A percentile compares a stretch with the other conserved stretches of the same genome.
These are phyloP conservation scores for Antennarius maculatus DNA, from an alignment of 2,797 vertebrate species.

Conservation along the genomic window DNA sequence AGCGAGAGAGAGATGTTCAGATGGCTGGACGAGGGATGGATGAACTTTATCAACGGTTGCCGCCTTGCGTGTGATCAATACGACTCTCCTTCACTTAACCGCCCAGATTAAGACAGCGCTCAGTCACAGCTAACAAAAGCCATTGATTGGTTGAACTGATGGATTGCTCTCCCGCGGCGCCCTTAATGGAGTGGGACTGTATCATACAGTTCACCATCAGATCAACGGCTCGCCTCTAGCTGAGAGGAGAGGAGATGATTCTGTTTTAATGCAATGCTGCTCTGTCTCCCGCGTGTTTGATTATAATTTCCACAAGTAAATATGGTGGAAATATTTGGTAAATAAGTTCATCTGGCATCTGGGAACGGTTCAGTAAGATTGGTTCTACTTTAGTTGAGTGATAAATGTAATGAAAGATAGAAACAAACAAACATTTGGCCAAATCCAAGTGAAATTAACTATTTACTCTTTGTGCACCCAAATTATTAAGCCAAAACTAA, in stretches of 20 bases:
- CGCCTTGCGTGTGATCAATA: constrained; percentile 22
- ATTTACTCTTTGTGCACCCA: too few relatives aligned
- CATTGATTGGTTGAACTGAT: constrained; percentile 39
- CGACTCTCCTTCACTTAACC: constrained; percentile 29
- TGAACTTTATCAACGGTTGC: constrained; percentile 5
- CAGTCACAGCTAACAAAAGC: constrained; percentile 35
- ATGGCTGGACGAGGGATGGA: not conserved
- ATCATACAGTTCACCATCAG: not conserved
- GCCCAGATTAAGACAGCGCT: constrained; percentile 14
- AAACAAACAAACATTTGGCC: too few relatives aligned
- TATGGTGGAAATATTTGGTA: too few relatives aligned
- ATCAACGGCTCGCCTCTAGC: constrained; percentile 2
- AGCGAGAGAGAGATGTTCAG: constrained; percentile 26
- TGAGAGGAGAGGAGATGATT: not conserved
- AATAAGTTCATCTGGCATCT: too few relatives aligned
- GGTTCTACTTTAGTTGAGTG: too few relatives aligned
- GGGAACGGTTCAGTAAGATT: too few relatives aligned
- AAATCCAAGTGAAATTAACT: too few relatives aligned
- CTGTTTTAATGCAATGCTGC: not conserved
- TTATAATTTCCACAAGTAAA: not conserved
- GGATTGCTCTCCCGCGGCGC: constrained; percentile 9
- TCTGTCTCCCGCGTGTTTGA: not conserved
- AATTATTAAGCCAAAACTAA: too few relatives aligned
- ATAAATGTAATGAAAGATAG: too few relatives aligned
- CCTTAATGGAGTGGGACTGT: constrained; percentile 15